A percentile compares a stretch with the other conserved stretches of the same genome.
Conservation (phyloP, 2,888 invertebrate genomes). For the Lottia scabra region DNA sequence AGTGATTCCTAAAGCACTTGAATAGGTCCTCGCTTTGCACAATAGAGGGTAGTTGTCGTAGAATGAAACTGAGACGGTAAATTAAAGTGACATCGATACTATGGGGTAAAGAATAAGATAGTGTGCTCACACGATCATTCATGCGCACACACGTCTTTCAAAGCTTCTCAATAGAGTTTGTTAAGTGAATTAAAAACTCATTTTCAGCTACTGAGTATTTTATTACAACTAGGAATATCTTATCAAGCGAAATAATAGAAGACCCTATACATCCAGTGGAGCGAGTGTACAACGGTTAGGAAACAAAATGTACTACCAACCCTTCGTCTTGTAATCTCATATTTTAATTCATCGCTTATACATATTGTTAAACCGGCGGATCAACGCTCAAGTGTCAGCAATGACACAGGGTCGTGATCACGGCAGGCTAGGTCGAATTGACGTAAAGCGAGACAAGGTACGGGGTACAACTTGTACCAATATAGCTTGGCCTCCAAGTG, state of each 20-base stretch:
- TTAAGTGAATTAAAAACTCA: conserved; percentile 42
- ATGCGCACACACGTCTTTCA: conserved; percentile 27
- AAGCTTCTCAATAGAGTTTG: conserved; percentile 27
- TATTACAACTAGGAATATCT: conserved; percentile 9
- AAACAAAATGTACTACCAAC: background rate
- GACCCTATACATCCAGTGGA: background rate
- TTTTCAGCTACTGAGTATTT: conserved; percentile 26
- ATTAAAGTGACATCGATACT: conserved; percentile 2
- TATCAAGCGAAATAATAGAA: background rate
- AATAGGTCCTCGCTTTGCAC: background rate
- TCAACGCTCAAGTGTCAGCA: conserved; percentile 2
- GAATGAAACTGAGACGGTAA: conserved; percentile 2
- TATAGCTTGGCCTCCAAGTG: background rate
- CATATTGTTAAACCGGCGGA: background rate
- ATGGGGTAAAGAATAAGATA: conserved; percentile 10
- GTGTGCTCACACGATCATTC: conserved; percentile 21
- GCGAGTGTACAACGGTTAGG: background rate
- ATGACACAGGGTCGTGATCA: conserved; percentile 4
- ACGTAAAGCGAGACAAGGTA: background rate
- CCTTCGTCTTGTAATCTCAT: background rate
- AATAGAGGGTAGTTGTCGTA: background rate
- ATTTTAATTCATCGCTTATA: conserved; percentile 1
- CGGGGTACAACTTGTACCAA: background rate
- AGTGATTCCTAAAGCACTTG: background rate
- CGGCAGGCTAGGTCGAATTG: background rate